A percentile compares a stretch with the other conserved stretches of the same genome.
Conservation (phyloP, 2,113 vertebrate species). For the cattle (Bos taurus) region ARS-UCD2.0 NC_037350.1:38344001-38344500, state of each 20-base stretch:
- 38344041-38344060: not conserved
- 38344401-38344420: conserved; percentile 42
- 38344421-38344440: conserved; percentile 25
- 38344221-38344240: conserved; percentile 57
- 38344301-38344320: conserved; percentile 3
- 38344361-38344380: conserved; percentile 60
- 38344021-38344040: not conserved
- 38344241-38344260: conserved; percentile 29
- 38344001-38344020: not conserved
- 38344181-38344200: conserved; percentile 28
- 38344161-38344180: conserved; percentile 52
- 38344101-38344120: not conserved
- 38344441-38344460: not conserved
- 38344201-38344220: conserved; percentile 70
- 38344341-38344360: conserved; percentile 46
- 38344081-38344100: not conserved
- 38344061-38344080: not conserved
- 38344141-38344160: conserved; percentile 34
- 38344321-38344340: not conserved
- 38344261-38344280: conserved; percentile 44
- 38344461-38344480: conserved; percentile 25
- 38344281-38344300: conserved; percentile 61
- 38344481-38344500: conserved; percentile 43
- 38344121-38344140: conserved; percentile 32
- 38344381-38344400: conserved; percentile 51